Evolutionary conservation across 2,888 invertebrate species (phyloP).

Genomic region (Nomada ferruginata): DNA sequence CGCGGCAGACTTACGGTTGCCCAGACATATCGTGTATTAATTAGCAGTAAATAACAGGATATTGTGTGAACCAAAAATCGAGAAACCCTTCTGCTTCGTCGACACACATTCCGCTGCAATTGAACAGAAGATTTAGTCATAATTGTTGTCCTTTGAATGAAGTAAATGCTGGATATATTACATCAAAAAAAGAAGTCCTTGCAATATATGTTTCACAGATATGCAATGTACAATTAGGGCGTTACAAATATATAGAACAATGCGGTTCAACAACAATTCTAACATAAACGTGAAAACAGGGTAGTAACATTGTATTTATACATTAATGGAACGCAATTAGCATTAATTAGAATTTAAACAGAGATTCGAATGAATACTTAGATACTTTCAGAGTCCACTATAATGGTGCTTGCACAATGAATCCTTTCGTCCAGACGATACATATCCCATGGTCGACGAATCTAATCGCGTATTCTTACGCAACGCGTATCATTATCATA

Average conservation of each 20-base stretch:
- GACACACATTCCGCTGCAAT: constrained; percentile 18
- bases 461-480: not conserved
- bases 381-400: not conserved
- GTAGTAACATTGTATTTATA: constrained; percentile 17
- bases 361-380: not conserved
- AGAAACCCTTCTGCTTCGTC: not conserved
- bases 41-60: not conserved
- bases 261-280: constrained; percentile 3
- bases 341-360: not conserved
- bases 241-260: not conserved
- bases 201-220: constrained; percentile 7
- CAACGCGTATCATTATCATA: not conserved
- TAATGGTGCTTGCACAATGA: constrained; percentile 7
- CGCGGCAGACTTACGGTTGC: constrained; percentile 4
- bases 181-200: constrained; percentile 15
- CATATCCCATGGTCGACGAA: not conserved
- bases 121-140: not conserved
- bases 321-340: constrained; percentile 30
- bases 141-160: not conserved
- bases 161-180: constrained; percentile 21
- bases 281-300: constrained; percentile 24
- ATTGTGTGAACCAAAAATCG: not conserved
- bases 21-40: not conserved
- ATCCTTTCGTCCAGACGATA: not conserved
- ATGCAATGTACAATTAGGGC: constrained; percentile 14